A percentile compares a stretch with the other conserved stretches of the same genome.
These are phyloP conservation scores for Parauchenoglanis punctatus DNA, from an alignment of 2,797 vertebrate genomes.

Conservation along the genomic window DNA sequence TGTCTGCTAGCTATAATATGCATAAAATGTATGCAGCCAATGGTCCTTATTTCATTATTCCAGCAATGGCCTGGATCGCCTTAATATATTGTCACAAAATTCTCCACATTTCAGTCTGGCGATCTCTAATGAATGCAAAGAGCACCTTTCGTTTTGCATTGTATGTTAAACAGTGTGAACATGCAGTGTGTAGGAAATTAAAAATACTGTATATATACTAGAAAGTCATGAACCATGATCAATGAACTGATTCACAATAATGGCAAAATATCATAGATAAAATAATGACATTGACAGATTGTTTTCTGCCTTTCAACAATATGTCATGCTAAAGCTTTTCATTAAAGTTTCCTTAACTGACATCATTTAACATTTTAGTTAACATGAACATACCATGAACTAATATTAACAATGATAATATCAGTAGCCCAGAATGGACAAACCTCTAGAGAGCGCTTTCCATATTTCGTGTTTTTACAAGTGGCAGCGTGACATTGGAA, in stretches of 20 bases:
- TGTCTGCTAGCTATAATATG: constrained; percentile 1
- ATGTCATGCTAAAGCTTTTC: neutral
- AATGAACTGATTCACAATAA: neutral
- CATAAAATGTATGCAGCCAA: neutral
- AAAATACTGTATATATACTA: neutral
- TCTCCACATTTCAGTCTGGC: constrained; percentile 74
- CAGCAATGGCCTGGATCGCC: neutral
- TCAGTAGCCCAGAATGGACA: too few relatives aligned
- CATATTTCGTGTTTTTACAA: too few relatives aligned
- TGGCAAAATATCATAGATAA: neutral
- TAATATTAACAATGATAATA: neutral
- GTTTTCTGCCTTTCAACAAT: neutral
- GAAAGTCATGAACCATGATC: neutral
- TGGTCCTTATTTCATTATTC: neutral
- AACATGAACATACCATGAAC: neutral
- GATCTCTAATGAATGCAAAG: constrained; percentile 60
- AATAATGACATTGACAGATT: too few relatives aligned
- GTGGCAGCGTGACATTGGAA: too few relatives aligned
- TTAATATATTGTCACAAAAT: constrained; percentile 58
- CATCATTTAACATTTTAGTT: neutral
- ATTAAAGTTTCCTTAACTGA: neutral
- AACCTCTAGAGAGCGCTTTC: too few relatives aligned
- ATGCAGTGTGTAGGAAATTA: neutral
- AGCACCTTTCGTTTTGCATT: neutral
- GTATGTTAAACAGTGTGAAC: too few relatives aligned